Evolutionary conservation across 2,888 invertebrate genomes (phyloP).

Genomic region (Aquatica leii): DNA sequence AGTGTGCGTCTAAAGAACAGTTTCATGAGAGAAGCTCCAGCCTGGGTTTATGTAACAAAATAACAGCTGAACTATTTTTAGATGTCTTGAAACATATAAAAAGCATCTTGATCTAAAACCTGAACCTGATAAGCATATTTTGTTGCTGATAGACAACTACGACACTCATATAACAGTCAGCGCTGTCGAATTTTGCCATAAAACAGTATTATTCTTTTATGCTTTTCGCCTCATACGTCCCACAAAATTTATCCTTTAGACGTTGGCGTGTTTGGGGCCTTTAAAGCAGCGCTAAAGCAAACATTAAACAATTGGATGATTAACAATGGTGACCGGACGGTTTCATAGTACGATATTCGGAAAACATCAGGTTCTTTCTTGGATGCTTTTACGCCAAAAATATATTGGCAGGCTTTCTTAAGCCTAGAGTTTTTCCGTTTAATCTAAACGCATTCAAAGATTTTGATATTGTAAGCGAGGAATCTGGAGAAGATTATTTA

Average conservation of each 20-base stretch:
- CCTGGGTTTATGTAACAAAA: background rate
- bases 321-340: background rate
- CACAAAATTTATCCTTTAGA: background rate
- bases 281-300: background rate
- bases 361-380: background rate
- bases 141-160: constrained; percentile 39
- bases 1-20: background rate
- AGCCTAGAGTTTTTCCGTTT: constrained; percentile 6
- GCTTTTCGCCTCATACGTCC: constrained; percentile 37
- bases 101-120: background rate
- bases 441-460: constrained; percentile 4
- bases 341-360: constrained; percentile 10
- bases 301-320: constrained; percentile 15
- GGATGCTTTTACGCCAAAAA: constrained; percentile 9
- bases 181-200: constrained; percentile 49
- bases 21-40: too few relatives aligned
- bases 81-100: constrained; percentile 1
- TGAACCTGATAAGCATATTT: background rate
- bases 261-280: constrained; percentile 11
- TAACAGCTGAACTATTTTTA: background rate
- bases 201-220: constrained; percentile 53
- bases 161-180: constrained; percentile 47
- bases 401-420: constrained; percentile 7
- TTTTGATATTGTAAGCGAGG: background rate
- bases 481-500: constrained; percentile 1